phyloP scores from a whole-genome alignment of 53 echinoderm and acorn worm species.

The Henricia sp. region DNA sequence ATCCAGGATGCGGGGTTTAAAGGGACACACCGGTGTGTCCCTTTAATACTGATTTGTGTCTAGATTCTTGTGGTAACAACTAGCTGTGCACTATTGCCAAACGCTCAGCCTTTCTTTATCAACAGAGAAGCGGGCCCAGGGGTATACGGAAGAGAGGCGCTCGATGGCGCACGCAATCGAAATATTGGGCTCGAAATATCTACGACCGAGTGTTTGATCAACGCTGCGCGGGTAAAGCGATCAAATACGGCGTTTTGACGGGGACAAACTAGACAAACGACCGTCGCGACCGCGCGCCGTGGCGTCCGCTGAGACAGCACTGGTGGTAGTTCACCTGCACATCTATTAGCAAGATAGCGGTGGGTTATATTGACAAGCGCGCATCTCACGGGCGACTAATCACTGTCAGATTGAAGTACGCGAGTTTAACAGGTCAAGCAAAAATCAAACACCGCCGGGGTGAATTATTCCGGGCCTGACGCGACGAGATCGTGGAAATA shows the following conservation, averaged over 20 bases:
- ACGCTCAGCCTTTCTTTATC: too few relatives aligned
- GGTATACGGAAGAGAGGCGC: too few relatives aligned
- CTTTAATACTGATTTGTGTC: too few relatives aligned
- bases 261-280: too few relatives aligned
- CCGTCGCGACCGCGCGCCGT: too few relatives aligned
- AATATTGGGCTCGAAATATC: not conserved
- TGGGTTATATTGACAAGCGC: not conserved
- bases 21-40: too few relatives aligned
- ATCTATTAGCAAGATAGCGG: not conserved
- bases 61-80: too few relatives aligned
- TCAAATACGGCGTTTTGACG: not conserved
- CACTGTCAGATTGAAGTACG: conserved; percentile 40
- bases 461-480: not conserved
- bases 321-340: not conserved
- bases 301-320: too few relatives aligned
- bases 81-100: too few relatives aligned
- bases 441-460: conserved; percentile 31
- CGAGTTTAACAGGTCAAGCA: conserved; percentile 32
- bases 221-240: not conserved
- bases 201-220: not conserved
- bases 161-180: not conserved
- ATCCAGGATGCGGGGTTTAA: too few relatives aligned
- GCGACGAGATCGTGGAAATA: not conserved
- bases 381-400: conserved; percentile 29
- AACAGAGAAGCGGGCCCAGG: too few relatives aligned